phyloP scores from a whole-genome alignment of 2,888 invertebrate species.

The Ceriagrion tenellum region DNA sequence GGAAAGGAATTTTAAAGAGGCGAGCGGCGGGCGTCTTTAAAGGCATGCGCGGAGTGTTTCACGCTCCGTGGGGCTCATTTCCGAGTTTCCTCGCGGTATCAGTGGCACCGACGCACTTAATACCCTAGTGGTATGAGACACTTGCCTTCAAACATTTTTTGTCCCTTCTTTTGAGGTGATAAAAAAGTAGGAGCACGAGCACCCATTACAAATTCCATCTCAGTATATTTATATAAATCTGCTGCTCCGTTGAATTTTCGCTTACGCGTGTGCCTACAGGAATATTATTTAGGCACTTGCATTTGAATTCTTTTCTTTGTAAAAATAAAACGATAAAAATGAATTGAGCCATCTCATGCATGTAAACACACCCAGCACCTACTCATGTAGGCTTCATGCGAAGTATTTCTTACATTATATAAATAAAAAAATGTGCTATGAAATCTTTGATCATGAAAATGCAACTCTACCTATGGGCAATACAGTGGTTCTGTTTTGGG shows the following conservation, averaged over 20 bases:
- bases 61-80: background rate
- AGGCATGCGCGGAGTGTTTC: background rate
- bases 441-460: no score
- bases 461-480: no score
- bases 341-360: no score
- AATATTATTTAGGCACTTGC: background rate
- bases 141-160: background rate
- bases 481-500: no score
- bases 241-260: background rate
- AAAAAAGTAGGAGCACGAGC: background rate
- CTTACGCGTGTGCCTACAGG: background rate
- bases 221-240: background rate
- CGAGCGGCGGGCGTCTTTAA: background rate
- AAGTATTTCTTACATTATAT: no score
- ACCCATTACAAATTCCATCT: background rate
- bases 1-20: background rate
- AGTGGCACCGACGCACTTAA: background rate
- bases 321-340: no score
- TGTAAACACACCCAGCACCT: no score
- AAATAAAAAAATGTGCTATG: no score
- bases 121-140: background rate
- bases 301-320: no score
- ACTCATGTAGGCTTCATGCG: no score
- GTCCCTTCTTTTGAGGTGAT: background rate
- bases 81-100: background rate